Evolutionary conservation across 2,888 invertebrate genomes (phyloP).

Genomic region (Clistopyga incitator): DNA sequence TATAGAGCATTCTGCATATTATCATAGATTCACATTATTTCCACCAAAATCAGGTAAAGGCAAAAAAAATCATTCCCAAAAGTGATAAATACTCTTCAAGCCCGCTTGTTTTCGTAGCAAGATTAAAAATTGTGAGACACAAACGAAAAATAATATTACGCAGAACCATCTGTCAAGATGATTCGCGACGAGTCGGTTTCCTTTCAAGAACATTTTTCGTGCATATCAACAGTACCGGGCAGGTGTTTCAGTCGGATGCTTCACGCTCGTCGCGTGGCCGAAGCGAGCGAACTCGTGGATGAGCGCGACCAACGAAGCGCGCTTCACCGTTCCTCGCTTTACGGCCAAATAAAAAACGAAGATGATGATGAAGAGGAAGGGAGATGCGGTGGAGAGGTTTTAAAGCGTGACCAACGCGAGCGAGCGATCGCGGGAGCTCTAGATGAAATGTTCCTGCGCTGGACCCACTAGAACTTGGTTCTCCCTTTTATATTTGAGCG

Average conservation of each 20-base stretch:
- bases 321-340: constrained; percentile 39
- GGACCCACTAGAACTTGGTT: constrained; percentile 45
- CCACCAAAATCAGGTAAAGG: too few species aligned
- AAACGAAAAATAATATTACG: neutral
- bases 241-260: constrained; percentile 71
- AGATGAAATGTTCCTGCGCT: constrained; percentile 59
- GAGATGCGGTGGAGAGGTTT: constrained; percentile 73
- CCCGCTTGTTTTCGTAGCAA: neutral
- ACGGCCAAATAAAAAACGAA: constrained; percentile 49
- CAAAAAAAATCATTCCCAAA: neutral
- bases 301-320: constrained; percentile 54
- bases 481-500: constrained; percentile 26
- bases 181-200: constrained; percentile 59
- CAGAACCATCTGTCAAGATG: constrained; percentile 44
- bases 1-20: too few species aligned
- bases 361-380: constrained; percentile 40
- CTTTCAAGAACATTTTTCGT: constrained; percentile 74
- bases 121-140: constrained; percentile 4
- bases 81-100: neutral
- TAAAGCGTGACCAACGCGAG: constrained; percentile 77
- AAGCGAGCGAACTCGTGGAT: constrained; percentile 68
- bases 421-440: constrained; percentile 51
- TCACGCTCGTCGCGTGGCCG: constrained; percentile 78
- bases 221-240: constrained; percentile 74
- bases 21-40: too few species aligned